phyloP scores from a whole-genome alignment of 2,797 vertebrate species.

The Merluccius polli region DNA sequence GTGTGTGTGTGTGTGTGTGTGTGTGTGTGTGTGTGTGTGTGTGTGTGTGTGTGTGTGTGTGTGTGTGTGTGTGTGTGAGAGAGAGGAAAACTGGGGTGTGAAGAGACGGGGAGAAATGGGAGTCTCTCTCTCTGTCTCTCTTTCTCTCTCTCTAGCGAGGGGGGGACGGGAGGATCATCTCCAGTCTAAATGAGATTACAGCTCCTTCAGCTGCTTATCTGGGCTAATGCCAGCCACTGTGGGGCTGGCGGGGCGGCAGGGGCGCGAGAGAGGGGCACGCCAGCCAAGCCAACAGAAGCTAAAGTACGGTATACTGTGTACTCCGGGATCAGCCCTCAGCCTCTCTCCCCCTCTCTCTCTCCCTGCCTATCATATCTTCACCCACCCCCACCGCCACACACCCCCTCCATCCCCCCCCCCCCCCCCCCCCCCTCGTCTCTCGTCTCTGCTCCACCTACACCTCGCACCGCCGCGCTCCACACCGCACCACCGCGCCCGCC shows the following conservation, averaged over 20 bases:
- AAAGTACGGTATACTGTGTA: constrained; percentile 83
- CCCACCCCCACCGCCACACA: constrained; percentile 45
- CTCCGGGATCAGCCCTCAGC: constrained; percentile 87
- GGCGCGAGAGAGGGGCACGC: constrained; percentile 59
- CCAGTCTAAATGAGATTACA: constrained; percentile 99
- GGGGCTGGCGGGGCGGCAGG: constrained; percentile 67
- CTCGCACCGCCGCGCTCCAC: constrained; percentile 51
- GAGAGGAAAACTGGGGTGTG: constrained; percentile 29
- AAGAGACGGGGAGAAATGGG: constrained; percentile 54
- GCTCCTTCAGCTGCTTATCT: constrained; percentile 99
- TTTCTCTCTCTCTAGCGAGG: constrained; percentile 82
- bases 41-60: constrained; percentile 32
- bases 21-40: constrained; percentile 19
- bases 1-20: constrained; percentile 20
- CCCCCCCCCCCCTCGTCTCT: constrained; percentile 31
- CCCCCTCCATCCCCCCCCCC: constrained; percentile 45
- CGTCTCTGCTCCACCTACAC: constrained; percentile 45
- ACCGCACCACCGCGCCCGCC: constrained; percentile 46
- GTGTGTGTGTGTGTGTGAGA: not conserved
- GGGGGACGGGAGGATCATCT: constrained; percentile 96
- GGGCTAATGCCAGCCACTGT: constrained; percentile 97
- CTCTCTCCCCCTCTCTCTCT: constrained; percentile 65
- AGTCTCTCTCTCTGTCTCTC: constrained; percentile 65
- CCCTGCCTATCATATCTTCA: constrained; percentile 60
- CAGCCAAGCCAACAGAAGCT: constrained; percentile 64